Evolutionary conservation across 2,797 vertebrate genomes (phyloP).

Genomic region (Hippopotamyrus pictus): DNA sequence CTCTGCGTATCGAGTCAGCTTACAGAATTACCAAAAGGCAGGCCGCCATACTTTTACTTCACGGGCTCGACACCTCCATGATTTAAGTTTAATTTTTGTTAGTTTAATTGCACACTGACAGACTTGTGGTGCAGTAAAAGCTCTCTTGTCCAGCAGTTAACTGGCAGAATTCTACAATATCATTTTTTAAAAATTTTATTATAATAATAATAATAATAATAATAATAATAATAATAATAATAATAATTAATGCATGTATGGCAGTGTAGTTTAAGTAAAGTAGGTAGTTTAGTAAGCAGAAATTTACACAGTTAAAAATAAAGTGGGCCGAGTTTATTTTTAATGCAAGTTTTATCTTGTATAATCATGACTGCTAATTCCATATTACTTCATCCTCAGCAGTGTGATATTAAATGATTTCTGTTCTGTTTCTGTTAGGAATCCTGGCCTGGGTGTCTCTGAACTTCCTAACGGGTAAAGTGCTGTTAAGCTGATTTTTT

Average conservation of each 20-base stretch:
- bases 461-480: constrained; percentile 89
- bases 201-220: neutral
- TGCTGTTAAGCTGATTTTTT: neutral
- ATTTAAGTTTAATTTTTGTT: neutral
- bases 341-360: neutral
- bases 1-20: neutral
- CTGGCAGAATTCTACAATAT: neutral
- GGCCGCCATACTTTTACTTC: neutral
- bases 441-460: constrained; percentile 92
- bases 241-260: neutral
- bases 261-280: neutral
- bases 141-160: neutral
- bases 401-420: neutral
- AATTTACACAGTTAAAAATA: neutral
- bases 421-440: constrained; percentile 59
- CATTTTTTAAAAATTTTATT: neutral
- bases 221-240: neutral
- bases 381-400: neutral
- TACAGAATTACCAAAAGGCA: neutral
- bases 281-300: neutral
- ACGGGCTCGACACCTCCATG: neutral
- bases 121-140: neutral
- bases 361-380: neutral
- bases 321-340: neutral
- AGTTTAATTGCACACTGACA: neutral